Conservation (phyloP, 2,888 invertebrate species). For the Gari tellinella region DNA sequence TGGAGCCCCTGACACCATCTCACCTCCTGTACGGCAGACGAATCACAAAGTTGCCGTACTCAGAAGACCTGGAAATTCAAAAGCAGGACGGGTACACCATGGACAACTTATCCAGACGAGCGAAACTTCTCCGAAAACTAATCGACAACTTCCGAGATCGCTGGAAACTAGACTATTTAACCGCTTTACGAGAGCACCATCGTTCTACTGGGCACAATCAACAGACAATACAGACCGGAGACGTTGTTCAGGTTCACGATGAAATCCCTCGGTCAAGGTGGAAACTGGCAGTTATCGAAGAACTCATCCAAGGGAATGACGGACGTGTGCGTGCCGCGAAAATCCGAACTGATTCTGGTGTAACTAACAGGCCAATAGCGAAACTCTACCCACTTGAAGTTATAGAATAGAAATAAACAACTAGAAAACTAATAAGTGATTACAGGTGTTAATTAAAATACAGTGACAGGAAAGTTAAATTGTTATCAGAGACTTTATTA, state of each 20-base stretch:
- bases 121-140: too few relatives aligned
- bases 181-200: constrained; percentile 1
- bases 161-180: neutral
- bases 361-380: constrained; percentile 4
- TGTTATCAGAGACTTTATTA: too few relatives aligned
- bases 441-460: too few relatives aligned
- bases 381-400: too few relatives aligned
- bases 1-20: too few relatives aligned
- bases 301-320: constrained; percentile 1
- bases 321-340: constrained; percentile 10
- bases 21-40: too few relatives aligned
- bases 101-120: neutral
- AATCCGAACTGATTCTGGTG: constrained; percentile 3
- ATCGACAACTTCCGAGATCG: constrained; percentile 6
- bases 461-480: too few relatives aligned
- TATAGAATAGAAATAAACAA: too few relatives aligned
- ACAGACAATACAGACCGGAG: constrained; percentile 3
- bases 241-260: constrained; percentile 11
- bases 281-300: constrained; percentile 11
- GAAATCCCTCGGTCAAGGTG: constrained; percentile 5
- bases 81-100: neutral
- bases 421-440: too few relatives aligned
- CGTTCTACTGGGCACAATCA: constrained; percentile 4
- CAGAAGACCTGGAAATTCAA: neutral
- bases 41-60: too few relatives aligned